phyloP scores from a whole-genome alignment of 2,113 vertebrate species.

The Climacteris rufus region DNA sequence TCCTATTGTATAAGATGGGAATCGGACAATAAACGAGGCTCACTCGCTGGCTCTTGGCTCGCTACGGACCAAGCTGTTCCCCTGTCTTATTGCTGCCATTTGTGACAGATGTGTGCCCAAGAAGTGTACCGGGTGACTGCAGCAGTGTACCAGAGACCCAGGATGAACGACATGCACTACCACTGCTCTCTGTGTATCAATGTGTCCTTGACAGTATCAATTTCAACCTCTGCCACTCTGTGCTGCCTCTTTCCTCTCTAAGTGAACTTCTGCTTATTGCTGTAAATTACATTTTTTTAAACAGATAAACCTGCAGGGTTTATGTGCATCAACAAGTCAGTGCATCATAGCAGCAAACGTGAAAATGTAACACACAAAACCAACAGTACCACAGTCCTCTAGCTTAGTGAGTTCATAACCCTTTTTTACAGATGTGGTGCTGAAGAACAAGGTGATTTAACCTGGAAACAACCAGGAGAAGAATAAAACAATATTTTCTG shows the following conservation, averaged over 20 bases:
- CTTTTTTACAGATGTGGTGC: background rate
- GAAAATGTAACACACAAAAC: background rate
- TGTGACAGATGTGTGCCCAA: background rate
- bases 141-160: accelerated
- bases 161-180: accelerated
- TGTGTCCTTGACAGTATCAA: accelerated
- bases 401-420: background rate
- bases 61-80: too few species aligned
- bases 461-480: background rate
- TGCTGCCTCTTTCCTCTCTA: background rate
- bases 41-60: too few species aligned
- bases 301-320: background rate
- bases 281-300: background rate
- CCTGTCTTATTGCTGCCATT: too few species aligned
- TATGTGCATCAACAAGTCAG: background rate
- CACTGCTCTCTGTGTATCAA: background rate
- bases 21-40: too few species aligned
- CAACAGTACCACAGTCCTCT: background rate
- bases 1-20: too few species aligned
- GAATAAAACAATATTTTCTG: background rate
- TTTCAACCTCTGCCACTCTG: background rate
- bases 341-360: background rate
- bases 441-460: background rate
- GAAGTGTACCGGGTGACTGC: background rate
- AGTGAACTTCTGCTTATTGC: background rate